Evolutionary conservation across 2,797 vertebrate genomes (phyloP), one percentile per base, ranked within the genome.

Genomic region (Odontamblyopus rebecca): DNA sequence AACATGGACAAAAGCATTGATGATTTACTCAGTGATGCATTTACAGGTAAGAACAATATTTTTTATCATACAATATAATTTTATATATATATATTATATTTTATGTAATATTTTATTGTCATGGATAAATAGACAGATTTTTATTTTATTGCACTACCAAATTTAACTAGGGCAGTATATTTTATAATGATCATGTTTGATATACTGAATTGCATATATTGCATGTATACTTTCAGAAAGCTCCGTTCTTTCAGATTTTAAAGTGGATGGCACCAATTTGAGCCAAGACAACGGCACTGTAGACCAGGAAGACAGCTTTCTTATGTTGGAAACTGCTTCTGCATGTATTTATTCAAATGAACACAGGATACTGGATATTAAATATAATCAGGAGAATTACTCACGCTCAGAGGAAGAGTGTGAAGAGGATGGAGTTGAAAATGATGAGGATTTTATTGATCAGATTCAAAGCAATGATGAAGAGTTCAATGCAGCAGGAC

Each of bases 1-100:
- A 84, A 89, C 68, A 94, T 94, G 93, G 93, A 94, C 18, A 64
- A 81, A 72, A 82, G 71, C 73, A 64, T 91, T 69, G 60, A 83
- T n/a, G 89, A 93, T 81, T 77, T 91, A 41, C 74, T 91, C 0
- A 80, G 64, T 19, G 89, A 88, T 76, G 86, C 80, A 57, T 92
- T 93, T 78, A 71, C 91, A 87, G 93, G 93, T 93, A 87, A 89
- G 86, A 74, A 78, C 59, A 13, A 51, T 26, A 18, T 26, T 19
- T n/a, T 12, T 69, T 27, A 35, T 32, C n/a, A 11, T 61, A 1
- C 6, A 61, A 61, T n/a, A 61, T 61, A 19, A 3, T 30, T 60
- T 5, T n/a, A 38, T 38, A 9, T 9, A 38, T 38, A 9, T 38
- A 1, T 38, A 38, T 38, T 38, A 9, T 38, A 38, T 38, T 9